phyloP scores from a whole-genome alignment of 2,797 vertebrate species.

The Gallirallus australis region DNA sequence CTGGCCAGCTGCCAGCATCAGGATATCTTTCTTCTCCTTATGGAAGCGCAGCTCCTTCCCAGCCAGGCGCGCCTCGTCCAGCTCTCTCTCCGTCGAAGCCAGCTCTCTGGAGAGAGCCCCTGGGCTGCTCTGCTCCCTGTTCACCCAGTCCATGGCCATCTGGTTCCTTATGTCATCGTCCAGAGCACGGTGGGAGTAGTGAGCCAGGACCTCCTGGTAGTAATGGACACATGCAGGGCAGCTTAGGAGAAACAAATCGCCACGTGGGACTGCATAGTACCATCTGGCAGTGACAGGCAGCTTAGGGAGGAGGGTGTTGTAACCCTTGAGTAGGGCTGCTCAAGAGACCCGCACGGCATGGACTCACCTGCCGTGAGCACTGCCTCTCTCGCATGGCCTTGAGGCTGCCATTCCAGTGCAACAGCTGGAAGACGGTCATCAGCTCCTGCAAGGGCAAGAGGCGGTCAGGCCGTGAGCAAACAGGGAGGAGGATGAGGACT shows the following conservation, averaged over 20 bases:
- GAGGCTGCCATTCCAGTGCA: constrained; percentile 98
- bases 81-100: constrained; percentile 89
- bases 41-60: constrained; percentile 96
- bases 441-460: constrained; percentile 84
- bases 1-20: constrained; percentile 85
- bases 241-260: background rate
- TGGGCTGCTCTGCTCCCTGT: constrained; percentile 88
- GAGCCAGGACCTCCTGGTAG: constrained; percentile 93
- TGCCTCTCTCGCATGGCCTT: constrained; percentile 98
- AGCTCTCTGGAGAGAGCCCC: constrained; percentile 89
- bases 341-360: background rate
- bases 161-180: constrained; percentile 97
- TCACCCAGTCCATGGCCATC: constrained; percentile 98
- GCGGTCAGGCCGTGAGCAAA: background rate
- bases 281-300: too few species aligned
- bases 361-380: constrained; percentile 93
- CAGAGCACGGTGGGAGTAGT: constrained; percentile 96
- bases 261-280: rapidly evolving
- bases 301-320: background rate
- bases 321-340: background rate
- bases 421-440: constrained; percentile 97
- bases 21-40: constrained; percentile 86
- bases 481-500: background rate
- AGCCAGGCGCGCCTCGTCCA: constrained; percentile 94
- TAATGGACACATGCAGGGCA: rapidly evolving